Evolutionary conservation across 2,113 vertebrate species (phyloP).

Genomic region (Eubucco bourcierii): DNA sequence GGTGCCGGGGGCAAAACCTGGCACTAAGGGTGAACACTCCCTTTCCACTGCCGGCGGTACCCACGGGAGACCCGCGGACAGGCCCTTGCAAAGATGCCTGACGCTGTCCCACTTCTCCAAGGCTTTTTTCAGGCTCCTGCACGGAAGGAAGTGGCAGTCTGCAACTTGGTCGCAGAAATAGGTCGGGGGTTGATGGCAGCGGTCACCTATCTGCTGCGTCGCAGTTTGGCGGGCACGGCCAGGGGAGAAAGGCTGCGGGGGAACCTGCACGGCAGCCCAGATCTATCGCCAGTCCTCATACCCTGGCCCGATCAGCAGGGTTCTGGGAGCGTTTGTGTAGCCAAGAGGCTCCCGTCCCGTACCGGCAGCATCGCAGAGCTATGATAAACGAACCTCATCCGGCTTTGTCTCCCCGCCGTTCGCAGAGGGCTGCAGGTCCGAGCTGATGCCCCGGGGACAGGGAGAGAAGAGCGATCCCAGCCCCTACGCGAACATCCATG

Average conservation of each 20-base stretch:
- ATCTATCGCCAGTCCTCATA: background rate
- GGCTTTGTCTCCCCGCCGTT: background rate
- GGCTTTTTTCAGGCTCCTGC: background rate
- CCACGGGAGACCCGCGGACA: background rate
- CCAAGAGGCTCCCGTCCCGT: background rate
- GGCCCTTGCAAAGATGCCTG: background rate
- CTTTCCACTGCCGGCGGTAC: background rate
- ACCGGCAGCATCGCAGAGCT: rapidly evolving
- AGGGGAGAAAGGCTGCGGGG: background rate
- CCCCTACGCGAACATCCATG: background rate
- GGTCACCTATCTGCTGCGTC: background rate
- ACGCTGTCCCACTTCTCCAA: background rate
- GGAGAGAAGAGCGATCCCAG: background rate
- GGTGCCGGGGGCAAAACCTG: background rate
- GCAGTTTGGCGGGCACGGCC: background rate
- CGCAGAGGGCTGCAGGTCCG: background rate
- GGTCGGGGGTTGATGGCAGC: rapidly evolving
- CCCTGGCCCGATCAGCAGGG: background rate
- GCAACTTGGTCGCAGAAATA: background rate
- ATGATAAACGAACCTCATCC: background rate
- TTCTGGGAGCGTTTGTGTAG: rapidly evolving
- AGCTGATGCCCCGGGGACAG: background rate
- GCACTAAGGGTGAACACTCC: background rate
- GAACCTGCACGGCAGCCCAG: no score
- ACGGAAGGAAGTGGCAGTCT: background rate